phyloP scores from a whole-genome alignment of 2,113 vertebrate genomes.

The Macrotis lagotis region DNA sequence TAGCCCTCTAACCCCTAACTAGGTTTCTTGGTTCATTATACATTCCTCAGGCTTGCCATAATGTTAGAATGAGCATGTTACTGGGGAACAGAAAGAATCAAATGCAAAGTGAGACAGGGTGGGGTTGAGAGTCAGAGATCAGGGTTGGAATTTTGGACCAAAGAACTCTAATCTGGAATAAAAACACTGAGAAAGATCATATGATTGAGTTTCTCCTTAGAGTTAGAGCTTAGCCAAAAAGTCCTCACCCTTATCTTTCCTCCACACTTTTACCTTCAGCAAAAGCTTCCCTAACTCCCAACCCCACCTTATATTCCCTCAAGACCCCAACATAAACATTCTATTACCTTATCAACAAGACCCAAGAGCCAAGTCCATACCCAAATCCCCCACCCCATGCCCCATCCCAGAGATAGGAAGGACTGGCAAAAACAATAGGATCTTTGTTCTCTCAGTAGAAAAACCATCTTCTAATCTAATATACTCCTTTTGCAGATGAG shows the following conservation, averaged over 20 bases:
- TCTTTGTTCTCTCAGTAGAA: not conserved
- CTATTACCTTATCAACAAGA: not conserved
- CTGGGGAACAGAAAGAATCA: not conserved
- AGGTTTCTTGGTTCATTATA: not conserved
- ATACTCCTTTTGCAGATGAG: not conserved
- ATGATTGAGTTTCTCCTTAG: slow-evolving; percentile 41
- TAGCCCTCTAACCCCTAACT: not conserved
- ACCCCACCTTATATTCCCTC: not conserved
- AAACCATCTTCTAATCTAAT: not conserved
- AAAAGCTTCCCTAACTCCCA: not conserved
- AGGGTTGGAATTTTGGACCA: slow-evolving; percentile 21
- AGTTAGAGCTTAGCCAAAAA: not conserved
- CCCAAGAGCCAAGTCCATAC: not conserved
- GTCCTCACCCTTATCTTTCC: slow-evolving; percentile 14
- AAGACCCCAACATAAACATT: not conserved
- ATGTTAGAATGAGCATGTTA: not conserved
- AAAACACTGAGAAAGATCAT: slow-evolving; percentile 68
- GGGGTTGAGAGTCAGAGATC: not conserved
- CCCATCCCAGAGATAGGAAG: not conserved
- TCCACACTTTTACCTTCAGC: slow-evolving; percentile 9
- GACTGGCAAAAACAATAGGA: not conserved
- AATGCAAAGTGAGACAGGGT: not conserved
- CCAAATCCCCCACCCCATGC: not conserved
- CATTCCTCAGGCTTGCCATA: not conserved
- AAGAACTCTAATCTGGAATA: slow-evolving; percentile 54